These are phyloP conservation scores for Xiphophorus hellerii DNA, from an alignment of 2,113 vertebrate genomes.

Conservation along the genomic window DNA sequence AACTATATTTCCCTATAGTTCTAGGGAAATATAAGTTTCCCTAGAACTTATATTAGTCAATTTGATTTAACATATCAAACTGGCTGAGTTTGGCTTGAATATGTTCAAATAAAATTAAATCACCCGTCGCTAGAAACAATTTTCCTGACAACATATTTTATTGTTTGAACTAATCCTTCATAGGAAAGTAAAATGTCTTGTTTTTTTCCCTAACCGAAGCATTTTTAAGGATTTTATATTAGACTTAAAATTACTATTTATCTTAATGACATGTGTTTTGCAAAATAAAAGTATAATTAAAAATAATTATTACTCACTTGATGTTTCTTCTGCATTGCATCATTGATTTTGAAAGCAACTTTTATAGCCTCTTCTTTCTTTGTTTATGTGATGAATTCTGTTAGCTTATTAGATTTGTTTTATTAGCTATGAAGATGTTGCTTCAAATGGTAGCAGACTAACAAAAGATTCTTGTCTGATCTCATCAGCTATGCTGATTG, in stretches of 20 bases:
- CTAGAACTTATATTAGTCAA: background rate
- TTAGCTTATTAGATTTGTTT: background rate
- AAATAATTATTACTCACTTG: background rate
- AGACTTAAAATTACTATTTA: background rate
- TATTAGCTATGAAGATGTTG: background rate
- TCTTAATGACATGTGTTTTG: background rate
- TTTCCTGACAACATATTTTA: background rate
- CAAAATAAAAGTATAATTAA: background rate
- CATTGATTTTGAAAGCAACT: background rate
- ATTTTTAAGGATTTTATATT: background rate
- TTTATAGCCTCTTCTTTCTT: background rate
- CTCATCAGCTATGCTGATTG: background rate
- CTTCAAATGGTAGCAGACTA: too few species aligned
- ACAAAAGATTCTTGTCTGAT: background rate
- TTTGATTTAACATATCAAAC: conserved; percentile 7
- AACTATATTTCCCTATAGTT: too few species aligned
- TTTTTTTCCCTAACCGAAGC: background rate
- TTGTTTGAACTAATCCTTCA: background rate
- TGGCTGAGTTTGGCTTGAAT: conserved; percentile 15
- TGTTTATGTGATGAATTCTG: background rate
- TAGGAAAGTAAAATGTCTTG: background rate
- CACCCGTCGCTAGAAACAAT: background rate
- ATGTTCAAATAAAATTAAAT: conserved; percentile 6
- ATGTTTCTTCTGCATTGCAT: background rate
- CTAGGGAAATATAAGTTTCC: too few species aligned